These are phyloP conservation scores for Willisornis vidua DNA, from an alignment of 2,113 vertebrate species.

Conservation along the genomic window DNA sequence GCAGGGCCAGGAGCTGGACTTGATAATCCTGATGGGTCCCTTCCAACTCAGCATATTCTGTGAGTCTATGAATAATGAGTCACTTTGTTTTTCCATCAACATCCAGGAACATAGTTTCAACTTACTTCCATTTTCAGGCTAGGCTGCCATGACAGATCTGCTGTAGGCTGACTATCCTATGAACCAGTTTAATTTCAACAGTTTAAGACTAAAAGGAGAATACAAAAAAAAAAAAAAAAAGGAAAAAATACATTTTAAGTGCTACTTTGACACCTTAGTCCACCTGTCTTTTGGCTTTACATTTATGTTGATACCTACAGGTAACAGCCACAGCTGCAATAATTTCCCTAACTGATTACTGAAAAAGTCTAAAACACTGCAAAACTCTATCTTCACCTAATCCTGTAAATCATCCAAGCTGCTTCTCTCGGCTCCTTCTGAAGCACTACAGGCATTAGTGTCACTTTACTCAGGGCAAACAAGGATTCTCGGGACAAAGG, in stretches of 20 bases:
- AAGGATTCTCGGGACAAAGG: neutral
- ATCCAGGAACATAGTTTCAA: neutral
- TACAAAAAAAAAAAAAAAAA: neutral
- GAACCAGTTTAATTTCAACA: neutral
- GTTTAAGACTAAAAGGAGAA: neutral
- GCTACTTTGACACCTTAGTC: neutral
- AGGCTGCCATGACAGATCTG: accelerated
- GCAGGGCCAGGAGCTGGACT: neutral
- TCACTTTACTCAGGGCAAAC: neutral
- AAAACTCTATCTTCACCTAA: neutral
- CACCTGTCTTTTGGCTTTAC: neutral
- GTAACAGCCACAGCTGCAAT: neutral
- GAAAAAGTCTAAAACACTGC: neutral
- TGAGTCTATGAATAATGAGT: neutral
- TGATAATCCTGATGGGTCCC: neutral
- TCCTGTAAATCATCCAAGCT: neutral
- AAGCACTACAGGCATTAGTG: neutral
- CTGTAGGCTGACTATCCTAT: neutral
- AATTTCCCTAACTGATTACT: neutral
- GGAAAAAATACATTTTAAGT: neutral
- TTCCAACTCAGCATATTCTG: neutral
- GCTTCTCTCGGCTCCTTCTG: neutral
- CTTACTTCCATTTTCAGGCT: neutral
- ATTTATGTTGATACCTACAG: accelerated
- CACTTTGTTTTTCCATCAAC: neutral